A percentile compares a stretch with the other conserved stretches of the same genome.
Evolutionary conservation across 1,140 invertebrate genomes (phyloP).

Genomic region (Drosophila pectinifera): DNA sequence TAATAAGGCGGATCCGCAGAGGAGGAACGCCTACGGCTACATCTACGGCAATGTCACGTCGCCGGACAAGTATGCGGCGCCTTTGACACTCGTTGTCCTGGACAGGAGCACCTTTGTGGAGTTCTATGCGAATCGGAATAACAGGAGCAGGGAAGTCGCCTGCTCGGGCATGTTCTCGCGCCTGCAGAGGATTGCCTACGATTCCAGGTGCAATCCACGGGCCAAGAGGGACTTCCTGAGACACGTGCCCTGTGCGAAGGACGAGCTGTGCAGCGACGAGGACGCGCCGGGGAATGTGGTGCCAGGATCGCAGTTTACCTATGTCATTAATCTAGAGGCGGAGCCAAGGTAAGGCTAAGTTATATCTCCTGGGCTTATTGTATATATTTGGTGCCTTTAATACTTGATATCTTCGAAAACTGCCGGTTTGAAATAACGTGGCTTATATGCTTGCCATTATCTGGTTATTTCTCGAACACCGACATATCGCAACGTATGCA

Average conservation of each 20-base stretch:
- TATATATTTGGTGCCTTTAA: too few relatives aligned
- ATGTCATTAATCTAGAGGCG: conserved; percentile 93
- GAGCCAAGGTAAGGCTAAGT: conserved; percentile 91
- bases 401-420: too few relatives aligned
- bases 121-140: conserved; percentile 91
- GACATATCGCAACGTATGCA: neutral
- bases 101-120: conserved; percentile 94
- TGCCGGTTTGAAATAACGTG: too few relatives aligned
- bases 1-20: conserved; percentile 95
- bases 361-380: neutral
- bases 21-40: conserved; percentile 91
- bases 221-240: conserved; percentile 95
- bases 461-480: neutral
- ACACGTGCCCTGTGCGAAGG: conserved; percentile 93
- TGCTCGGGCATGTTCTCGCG: conserved; percentile 94
- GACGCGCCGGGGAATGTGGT: conserved; percentile 94
- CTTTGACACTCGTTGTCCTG: conserved; percentile 94
- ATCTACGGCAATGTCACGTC: conserved; percentile 97
- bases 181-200: conserved; percentile 93
- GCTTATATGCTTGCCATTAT: too few relatives aligned
- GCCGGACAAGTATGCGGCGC: conserved; percentile 87
- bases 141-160: conserved; percentile 85
- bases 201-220: conserved; percentile 90
- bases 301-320: conserved; percentile 96
- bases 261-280: conserved; percentile 94